Evolutionary conservation across 2,888 invertebrate genomes (phyloP), one percentile per base, ranked within the genome.

Genomic region (Odontothrips loti): DNA sequence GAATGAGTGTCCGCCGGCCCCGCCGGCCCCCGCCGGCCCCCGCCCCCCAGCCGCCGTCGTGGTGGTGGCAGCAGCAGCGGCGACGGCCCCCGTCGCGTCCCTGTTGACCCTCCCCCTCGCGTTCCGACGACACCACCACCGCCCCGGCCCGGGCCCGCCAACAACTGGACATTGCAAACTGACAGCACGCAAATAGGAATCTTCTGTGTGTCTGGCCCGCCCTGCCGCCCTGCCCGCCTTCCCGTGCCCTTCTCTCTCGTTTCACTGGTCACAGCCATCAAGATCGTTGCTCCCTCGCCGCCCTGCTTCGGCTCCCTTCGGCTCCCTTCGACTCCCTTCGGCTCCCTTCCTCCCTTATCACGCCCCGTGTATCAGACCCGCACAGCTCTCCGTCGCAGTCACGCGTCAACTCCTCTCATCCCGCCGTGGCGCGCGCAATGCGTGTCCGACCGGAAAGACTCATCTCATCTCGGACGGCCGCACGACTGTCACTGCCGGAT

Each of bases 121-220:
- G 34, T 43, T 43, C 34, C 34, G 34, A 43, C 34, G 34, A 43
- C 34, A 43, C 34, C 34, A 43, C 34, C 3, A 6, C 34, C 34
- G 34, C 3, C 34, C 34, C 3, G 34, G 34, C 34, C 34, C 34
- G 3, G 34, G 3, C 3, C 34, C 34, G 3, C 34, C 34, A 43
- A 43, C 58, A 20, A 58, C 68, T 75, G 68, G 68, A 75, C 68
- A 75, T 75, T 75, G 68, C 68, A 8, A 75, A 75, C 23, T 75
- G 68, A 75, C 68, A 75, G 68, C 68, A 75, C 68, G 68, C 68
- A 75, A 75, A 75, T 75, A 75, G 68, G 68, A 75, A 75, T 27
- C 58, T 58, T 58, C 20, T 58, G 20, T n/a, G 20, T 58, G 20
- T 58, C 58, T 43, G 15, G 0, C 11, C 58, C 58, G 51, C 51